Evolutionary conservation across 2,888 invertebrate genomes (phyloP), one percentile per base, ranked within the genome.

Genomic region (Podotricha telesiphe): DNA sequence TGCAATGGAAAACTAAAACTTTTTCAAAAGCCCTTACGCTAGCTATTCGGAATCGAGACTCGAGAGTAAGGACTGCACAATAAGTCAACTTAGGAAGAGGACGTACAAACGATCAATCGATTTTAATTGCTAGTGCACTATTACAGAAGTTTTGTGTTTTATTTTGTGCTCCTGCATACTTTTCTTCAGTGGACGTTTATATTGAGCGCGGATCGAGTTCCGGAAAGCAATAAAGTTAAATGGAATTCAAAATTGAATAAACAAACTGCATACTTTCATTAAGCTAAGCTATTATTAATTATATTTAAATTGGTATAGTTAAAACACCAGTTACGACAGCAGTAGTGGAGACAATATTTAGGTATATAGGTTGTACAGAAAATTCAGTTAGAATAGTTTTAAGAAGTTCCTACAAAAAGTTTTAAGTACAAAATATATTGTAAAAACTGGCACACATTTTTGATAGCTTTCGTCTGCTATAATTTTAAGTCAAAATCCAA

Each of bases 101-200:
- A 58, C 62, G 58, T 55, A 59, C 59, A 59, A 63, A 68, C 71
- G 68, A 68, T 51, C 68, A 51, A 69, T 68, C 65, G 68, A 68
- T 68, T 63, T 69, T 71, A 71, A 71, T 71, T 71, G 66, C 68
- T 40, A 66, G 65, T 58, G 62, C 68, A 58, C 28, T 68, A 63
- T 68, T 68, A 68, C 71, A 63, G 62, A 42, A 58, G 56, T 68
- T 66, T 71, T 66, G 48, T 59, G 22, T 28, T 63, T 63, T 65
- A 56, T 71, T 68, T 51, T 65, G 45, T 34, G 68, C 58, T 65
- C 51, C 59, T 68, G 63, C 62, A 58, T 53, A 65, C 62, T 68
- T 68, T 58, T 40, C 65, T 64, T 59, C 45, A 62, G 65, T 71
- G 68, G 71, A 71, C 71, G 68, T 63, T 68, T 65, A 71, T 71